Evolutionary conservation across 2,797 vertebrate genomes (phyloP).

Genomic region (Distichodus sexfasciatus): DNA sequence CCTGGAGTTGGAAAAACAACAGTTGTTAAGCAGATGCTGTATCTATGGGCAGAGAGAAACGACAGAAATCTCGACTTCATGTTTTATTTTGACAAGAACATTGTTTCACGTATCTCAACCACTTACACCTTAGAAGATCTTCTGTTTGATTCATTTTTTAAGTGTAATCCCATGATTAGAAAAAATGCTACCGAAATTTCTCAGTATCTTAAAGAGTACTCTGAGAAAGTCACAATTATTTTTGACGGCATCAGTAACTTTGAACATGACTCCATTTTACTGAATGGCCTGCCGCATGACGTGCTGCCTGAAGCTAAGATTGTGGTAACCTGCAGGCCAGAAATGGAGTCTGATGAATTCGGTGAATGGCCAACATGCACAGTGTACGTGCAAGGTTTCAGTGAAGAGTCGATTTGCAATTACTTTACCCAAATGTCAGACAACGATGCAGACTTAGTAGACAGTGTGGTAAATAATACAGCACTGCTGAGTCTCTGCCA

Average conservation of each 20-base stretch:
- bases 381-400: slow-evolving; percentile 48
- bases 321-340: slow-evolving; percentile 42
- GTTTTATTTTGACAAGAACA: slow-evolving; percentile 45
- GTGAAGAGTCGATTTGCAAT: slow-evolving; percentile 26
- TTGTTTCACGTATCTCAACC: neutral
- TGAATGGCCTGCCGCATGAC: slow-evolving; percentile 7
- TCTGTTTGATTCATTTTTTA: slow-evolving; percentile 16
- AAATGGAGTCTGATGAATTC: slow-evolving; percentile 28
- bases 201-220: slow-evolving; percentile 36
- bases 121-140: neutral
- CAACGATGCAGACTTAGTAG: neutral
- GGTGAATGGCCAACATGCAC: slow-evolving; percentile 7
- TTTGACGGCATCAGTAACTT: slow-evolving; percentile 39
- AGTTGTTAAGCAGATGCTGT: slow-evolving; percentile 31
- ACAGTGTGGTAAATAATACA: slow-evolving; percentile 42
- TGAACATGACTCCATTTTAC: neutral
- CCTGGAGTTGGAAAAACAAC: slow-evolving; percentile 52
- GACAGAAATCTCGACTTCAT: slow-evolving; percentile 28
- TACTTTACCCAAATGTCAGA: slow-evolving; percentile 24
- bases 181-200: slow-evolving; percentile 24
- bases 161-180: neutral
- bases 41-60: slow-evolving; percentile 36
- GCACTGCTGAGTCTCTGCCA: slow-evolving; percentile 62
- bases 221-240: slow-evolving; percentile 38
- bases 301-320: slow-evolving; percentile 45